phyloP scores from a whole-genome alignment of 2,797 vertebrate species.

The Muscicapa striata region DNA sequence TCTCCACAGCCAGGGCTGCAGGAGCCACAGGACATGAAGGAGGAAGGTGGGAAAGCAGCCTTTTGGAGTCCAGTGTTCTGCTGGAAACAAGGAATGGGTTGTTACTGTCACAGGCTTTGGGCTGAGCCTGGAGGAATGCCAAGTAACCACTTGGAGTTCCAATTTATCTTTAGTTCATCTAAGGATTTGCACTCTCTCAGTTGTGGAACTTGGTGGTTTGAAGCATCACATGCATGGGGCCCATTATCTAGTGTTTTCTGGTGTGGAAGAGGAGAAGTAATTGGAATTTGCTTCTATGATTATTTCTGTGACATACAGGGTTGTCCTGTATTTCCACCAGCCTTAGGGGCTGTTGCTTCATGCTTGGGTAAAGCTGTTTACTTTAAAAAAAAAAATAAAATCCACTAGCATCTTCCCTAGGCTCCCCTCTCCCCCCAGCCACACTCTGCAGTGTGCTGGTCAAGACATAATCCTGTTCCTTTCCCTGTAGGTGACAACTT shows the following conservation, averaged over 20 bases:
- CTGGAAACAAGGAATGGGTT: not conserved
- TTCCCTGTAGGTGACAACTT: conserved; percentile 90
- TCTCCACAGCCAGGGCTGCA: not conserved
- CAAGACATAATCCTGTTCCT: conserved; percentile 43
- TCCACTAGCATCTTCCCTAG: not conserved
- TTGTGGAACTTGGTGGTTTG: not conserved
- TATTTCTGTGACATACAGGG: conserved; percentile 22
- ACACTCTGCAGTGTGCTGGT: conserved; percentile 22
- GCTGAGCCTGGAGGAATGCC: not conserved
- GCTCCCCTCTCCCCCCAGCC: not conserved
- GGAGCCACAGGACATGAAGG: not conserved
- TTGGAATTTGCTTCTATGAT: conserved; percentile 46
- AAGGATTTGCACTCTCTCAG: not conserved
- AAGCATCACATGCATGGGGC: not conserved
- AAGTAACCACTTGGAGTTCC: not conserved
- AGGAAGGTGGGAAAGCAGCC: not conserved
- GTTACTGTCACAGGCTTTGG: not conserved
- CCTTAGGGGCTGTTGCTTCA: conserved; percentile 34
- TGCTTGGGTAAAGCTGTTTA: conserved; percentile 54
- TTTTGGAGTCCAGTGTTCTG: not conserved
- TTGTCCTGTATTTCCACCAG: not conserved
- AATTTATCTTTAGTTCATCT: conserved; percentile 14
- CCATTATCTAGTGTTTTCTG: conserved; percentile 38
- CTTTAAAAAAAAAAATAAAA: not conserved
- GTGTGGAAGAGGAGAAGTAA: conserved; percentile 43